Conservation (phyloP, 2,888 invertebrate species). For the Panopea generosa region DNA sequence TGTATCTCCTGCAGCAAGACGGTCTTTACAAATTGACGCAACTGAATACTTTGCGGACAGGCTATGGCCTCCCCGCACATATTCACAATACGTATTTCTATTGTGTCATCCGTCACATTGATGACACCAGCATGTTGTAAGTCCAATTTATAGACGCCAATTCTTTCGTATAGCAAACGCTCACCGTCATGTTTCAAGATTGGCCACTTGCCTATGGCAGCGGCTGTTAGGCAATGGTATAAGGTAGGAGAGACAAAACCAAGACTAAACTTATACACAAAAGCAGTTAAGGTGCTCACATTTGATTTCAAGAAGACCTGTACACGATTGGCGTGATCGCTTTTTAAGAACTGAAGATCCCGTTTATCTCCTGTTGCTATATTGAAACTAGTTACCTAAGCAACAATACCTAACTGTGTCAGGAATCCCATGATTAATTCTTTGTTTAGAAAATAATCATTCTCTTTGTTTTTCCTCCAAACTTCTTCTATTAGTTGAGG, state of each 20-base stretch:
- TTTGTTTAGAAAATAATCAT: slow-evolving; percentile 18
- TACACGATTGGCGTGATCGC: no score
- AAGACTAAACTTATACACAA: no score
- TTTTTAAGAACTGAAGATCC: slow-evolving; percentile 11
- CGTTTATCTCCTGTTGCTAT: background rate
- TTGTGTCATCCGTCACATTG: slow-evolving; percentile 9
- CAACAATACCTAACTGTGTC: slow-evolving; percentile 19
- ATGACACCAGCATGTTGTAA: slow-evolving; percentile 28
- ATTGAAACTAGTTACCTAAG: slow-evolving; percentile 6
- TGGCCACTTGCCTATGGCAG: slow-evolving; percentile 28
- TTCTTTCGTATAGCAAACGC: slow-evolving; percentile 9
- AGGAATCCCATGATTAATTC: slow-evolving; percentile 18
- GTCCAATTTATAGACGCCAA: slow-evolving; percentile 18
- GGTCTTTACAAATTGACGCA: no score
- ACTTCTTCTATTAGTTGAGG: slow-evolving; percentile 18
- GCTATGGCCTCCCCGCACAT: slow-evolving; percentile 1
- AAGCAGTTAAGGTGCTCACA: no score
- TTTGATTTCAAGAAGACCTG: no score
- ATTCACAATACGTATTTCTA: slow-evolving; percentile 7
- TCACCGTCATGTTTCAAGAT: background rate
- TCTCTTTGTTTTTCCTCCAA: slow-evolving; percentile 2
- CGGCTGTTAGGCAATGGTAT: background rate
- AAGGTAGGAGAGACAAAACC: no score
- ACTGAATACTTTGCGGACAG: background rate
- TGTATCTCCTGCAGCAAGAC: background rate